Conservation (phyloP, 2,888 invertebrate genomes). For the Nowickia ferox region DNA sequence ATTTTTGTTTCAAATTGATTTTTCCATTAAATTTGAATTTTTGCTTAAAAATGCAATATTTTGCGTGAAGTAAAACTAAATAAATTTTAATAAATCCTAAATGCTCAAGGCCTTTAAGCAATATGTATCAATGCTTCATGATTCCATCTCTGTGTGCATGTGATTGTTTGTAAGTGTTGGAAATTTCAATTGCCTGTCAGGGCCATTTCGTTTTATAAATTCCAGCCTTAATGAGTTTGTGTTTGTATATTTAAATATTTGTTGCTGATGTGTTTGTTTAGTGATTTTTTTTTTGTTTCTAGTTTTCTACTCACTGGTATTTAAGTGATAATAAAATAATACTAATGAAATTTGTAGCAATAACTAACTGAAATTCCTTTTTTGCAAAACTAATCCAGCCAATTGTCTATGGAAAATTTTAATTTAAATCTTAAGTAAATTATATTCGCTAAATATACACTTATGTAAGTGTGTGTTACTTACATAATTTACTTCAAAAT, state of each 20-base stretch:
- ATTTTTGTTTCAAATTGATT: no score
- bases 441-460: no score
- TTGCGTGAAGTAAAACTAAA: neutral
- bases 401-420: no score
- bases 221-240: constrained; percentile 4
- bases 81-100: constrained; percentile 28
- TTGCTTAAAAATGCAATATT: neutral
- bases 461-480: no score
- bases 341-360: no score
- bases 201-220: constrained; percentile 21
- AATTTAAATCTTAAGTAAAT: no score
- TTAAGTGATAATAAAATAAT: no score
- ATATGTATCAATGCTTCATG: neutral
- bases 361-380: no score
- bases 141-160: neutral
- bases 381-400: no score
- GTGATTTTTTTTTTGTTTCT: neutral
- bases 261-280: neutral
- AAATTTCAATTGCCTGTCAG: constrained; percentile 56
- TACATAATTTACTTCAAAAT: no score
- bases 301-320: no score
- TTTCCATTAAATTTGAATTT: neutral
- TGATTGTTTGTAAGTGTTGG: neutral
- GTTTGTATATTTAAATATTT: neutral
- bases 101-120: constrained; percentile 39